A percentile compares a stretch with the other conserved stretches of the same genome.
Conservation (phyloP, 2,888 invertebrate genomes). For the Lordiphosa fenestrarum region DNA sequence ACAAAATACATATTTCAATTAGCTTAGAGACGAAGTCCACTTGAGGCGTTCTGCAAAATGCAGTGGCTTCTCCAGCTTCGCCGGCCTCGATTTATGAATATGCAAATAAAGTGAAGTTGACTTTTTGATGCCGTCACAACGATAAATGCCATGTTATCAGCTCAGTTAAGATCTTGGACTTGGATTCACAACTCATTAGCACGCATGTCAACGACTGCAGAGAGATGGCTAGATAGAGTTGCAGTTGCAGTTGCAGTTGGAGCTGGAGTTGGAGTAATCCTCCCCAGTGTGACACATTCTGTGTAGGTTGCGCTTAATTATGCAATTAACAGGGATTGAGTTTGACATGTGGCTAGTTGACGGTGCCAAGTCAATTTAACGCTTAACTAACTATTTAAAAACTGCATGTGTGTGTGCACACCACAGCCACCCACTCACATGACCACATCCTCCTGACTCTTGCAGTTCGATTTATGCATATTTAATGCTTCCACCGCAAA, state of each 20-base stretch:
- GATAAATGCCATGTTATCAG: constrained; percentile 56
- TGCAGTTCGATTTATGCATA: constrained; percentile 43
- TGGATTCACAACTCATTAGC: constrained; percentile 52
- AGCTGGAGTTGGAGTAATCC: constrained; percentile 13
- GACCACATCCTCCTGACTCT: constrained; percentile 23
- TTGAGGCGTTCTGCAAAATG: constrained; percentile 22
- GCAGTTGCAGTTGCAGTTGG: constrained; percentile 8
- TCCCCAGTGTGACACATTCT: constrained; percentile 38
- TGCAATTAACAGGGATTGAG: constrained; percentile 57
- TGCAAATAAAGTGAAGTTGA: constrained; percentile 53
- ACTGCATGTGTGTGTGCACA: constrained; percentile 20
- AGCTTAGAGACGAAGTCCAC: constrained; percentile 27
- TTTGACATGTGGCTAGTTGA: constrained; percentile 41
- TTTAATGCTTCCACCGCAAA: constrained; percentile 31
- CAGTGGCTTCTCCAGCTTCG: constrained; percentile 7
- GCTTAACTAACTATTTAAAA: constrained; percentile 66
- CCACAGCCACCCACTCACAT: constrained; percentile 12
- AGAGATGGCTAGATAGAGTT: constrained; percentile 18
- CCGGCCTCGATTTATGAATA: constrained; percentile 49
- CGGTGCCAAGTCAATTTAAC: constrained; percentile 62
- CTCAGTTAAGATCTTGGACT: constrained; percentile 13
- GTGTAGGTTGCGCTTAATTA: constrained; percentile 67
- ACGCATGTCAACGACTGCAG: constrained; percentile 47
- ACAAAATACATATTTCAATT: constrained; percentile 51
- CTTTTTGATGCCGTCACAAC: constrained; percentile 55